Evolutionary conservation across 2,888 invertebrate species (phyloP).

Genomic region (Hyppa rectilinea): DNA sequence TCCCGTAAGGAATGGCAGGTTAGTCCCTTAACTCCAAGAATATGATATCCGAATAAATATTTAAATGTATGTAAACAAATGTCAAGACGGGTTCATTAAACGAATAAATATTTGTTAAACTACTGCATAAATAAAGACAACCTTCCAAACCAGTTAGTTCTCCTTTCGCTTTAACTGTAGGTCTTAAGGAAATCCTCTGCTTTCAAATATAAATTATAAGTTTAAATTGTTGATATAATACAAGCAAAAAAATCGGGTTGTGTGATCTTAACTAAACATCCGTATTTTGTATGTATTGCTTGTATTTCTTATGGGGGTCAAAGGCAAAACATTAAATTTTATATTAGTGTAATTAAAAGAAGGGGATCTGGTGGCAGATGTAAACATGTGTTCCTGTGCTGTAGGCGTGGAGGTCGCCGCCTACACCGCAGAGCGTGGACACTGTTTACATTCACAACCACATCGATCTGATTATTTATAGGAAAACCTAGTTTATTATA

Average conservation of each 20-base stretch:
- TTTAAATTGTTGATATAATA: constrained; percentile 4
- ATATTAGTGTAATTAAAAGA: constrained; percentile 71
- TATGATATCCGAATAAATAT: constrained; percentile 41
- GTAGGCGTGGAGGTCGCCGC: constrained; percentile 85
- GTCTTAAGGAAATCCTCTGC: constrained; percentile 64
- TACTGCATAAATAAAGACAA: constrained; percentile 67
- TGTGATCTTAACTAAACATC: constrained; percentile 31
- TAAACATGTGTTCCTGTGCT: constrained; percentile 85
- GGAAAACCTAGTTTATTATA: constrained; percentile 65
- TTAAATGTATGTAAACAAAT: constrained; percentile 53
- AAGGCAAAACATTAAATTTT: constrained; percentile 54
- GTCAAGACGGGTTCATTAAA: constrained; percentile 39
- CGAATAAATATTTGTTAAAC: constrained; percentile 58
- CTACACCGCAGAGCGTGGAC: constrained; percentile 72
- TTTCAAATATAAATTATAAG: constrained; percentile 30
- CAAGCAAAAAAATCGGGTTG: neutral
- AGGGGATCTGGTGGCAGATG: constrained; percentile 76
- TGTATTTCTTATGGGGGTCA: constrained; percentile 45
- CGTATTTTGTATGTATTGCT: constrained; percentile 30
- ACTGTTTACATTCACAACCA: constrained; percentile 79
- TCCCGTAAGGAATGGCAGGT: constrained; percentile 85
- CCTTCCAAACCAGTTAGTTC: constrained; percentile 75
- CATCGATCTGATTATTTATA: constrained; percentile 77
- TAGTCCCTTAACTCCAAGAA: constrained; percentile 59
- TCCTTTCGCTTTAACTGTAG: constrained; percentile 56